phyloP scores from a whole-genome alignment of 1,140 invertebrate species.

The Gyrodactylus salaris region DNA sequence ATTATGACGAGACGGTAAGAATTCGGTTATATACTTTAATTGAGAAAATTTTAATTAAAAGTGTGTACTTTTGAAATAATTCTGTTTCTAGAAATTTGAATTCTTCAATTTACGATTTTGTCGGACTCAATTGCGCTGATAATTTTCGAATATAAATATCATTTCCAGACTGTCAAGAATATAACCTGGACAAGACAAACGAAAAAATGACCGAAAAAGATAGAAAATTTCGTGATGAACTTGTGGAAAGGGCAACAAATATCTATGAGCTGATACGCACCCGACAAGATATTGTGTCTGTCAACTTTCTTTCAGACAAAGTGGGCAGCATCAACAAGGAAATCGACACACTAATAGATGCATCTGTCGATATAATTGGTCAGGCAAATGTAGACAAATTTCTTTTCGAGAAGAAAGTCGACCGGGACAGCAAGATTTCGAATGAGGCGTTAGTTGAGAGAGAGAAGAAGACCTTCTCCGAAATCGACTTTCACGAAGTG shows the following conservation, averaged over 20 bases:
- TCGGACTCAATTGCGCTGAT: too few relatives aligned
- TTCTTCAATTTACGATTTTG: too few relatives aligned
- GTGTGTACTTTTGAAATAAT: too few relatives aligned
- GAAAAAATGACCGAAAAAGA: too few relatives aligned
- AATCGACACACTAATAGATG: not conserved
- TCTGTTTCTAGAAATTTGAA: too few relatives aligned
- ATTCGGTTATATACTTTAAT: too few relatives aligned
- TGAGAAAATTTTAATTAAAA: too few relatives aligned
- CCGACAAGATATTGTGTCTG: not conserved
- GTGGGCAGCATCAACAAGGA: not conserved
- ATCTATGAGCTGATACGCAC: not conserved
- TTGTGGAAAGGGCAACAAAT: not conserved
- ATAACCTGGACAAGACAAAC: too few relatives aligned
- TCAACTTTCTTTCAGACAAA: not conserved
- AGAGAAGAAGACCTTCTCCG: not conserved
- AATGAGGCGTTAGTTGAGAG: not conserved
- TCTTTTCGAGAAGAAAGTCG: not conserved
- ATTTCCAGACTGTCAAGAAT: too few relatives aligned
- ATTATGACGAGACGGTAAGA: too few relatives aligned
- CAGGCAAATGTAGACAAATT: not conserved
- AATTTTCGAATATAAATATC: too few relatives aligned
- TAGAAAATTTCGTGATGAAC: not conserved
- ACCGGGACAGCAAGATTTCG: not conserved
- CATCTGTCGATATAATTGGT: not conserved
- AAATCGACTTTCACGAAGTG: not conserved